Percentiles rank a stretch among this genome's conserved stretches.
phyloP scores from a whole-genome alignment of 2,888 invertebrate species.

The Ophioninae sp. region DNA sequence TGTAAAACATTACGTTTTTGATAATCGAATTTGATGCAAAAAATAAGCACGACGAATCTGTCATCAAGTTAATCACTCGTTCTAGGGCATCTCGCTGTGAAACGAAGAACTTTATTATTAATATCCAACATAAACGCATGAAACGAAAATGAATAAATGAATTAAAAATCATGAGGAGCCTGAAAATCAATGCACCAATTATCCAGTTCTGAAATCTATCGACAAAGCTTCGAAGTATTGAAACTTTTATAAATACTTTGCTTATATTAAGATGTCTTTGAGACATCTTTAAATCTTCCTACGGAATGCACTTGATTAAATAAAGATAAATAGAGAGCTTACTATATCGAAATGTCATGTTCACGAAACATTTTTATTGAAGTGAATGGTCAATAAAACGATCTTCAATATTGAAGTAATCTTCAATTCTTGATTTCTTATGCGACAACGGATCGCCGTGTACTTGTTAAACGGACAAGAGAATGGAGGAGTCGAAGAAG shows the following conservation, averaged over 20 bases:
- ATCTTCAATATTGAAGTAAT: too few species aligned
- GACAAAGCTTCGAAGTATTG: not conserved
- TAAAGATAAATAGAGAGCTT: too few species aligned
- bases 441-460: too few species aligned
- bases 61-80: not conserved
- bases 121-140: not conserved
- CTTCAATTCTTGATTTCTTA: too few species aligned
- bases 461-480: too few species aligned
- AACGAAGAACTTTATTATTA: not conserved
- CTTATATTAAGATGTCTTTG: too few species aligned
- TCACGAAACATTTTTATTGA: too few species aligned
- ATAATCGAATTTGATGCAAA: not conserved
- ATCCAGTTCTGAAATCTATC: not conserved
- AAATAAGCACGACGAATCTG: not conserved
- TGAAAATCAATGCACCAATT: not conserved
- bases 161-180: not conserved
- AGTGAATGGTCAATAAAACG: too few species aligned
- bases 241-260: not conserved
- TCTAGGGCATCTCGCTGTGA: not conserved
- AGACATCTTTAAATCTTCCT: too few species aligned
- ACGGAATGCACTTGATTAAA: too few species aligned
- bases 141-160: not conserved
- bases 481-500: too few species aligned
- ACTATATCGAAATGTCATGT: too few species aligned
- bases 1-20: not conserved